phyloP scores from a whole-genome alignment of 2,113 vertebrate genomes.

The Bucco capensis region DNA sequence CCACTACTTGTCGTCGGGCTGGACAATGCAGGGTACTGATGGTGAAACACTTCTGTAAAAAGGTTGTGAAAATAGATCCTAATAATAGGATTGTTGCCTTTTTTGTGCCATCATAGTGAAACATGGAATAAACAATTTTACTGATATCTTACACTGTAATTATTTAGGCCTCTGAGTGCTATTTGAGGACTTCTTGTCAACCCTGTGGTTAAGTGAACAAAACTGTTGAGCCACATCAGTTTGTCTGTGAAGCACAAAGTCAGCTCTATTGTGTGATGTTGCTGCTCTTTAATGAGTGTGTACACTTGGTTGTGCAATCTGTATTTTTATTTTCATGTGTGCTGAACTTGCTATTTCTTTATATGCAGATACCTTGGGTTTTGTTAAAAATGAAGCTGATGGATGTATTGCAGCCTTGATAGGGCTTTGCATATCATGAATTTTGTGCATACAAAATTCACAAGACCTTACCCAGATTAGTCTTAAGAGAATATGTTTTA shows the following conservation, averaged over 20 bases:
- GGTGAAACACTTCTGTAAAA: neutral
- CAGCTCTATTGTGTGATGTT: neutral
- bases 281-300: neutral
- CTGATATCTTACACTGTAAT: neutral
- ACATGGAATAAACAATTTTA: neutral
- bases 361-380: neutral
- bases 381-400: neutral
- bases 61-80: neutral
- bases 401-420: neutral
- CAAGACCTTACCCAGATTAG: neutral
- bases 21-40: neutral
- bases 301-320: neutral
- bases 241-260: slow-evolving; percentile 39
- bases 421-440: neutral
- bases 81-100: neutral
- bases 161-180: neutral
- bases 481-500: neutral
- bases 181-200: neutral
- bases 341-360: neutral
- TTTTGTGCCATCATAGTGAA: neutral
- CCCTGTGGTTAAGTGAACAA: neutral
- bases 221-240: neutral
- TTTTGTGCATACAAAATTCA: neutral
- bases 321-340: neutral
- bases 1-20: neutral